These are phyloP conservation scores for Aulostomus chinensis DNA, from an alignment of 2,797 vertebrate species.

Conservation along the genomic window DNA sequence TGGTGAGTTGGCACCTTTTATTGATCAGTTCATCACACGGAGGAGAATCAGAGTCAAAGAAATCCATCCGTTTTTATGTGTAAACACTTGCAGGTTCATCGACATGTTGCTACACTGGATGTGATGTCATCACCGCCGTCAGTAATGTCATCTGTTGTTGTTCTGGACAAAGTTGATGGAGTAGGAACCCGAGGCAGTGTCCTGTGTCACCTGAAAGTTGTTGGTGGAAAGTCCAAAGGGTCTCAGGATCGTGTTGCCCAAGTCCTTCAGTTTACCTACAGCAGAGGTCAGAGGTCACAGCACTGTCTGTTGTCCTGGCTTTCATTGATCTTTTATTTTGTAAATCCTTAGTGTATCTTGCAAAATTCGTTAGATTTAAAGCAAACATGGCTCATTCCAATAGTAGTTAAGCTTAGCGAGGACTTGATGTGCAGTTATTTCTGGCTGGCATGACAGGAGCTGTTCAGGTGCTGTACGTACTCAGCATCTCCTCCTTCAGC, in stretches of 20 bases:
- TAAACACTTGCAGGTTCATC: background rate
- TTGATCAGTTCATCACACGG: background rate
- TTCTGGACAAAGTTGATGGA: slow-evolving; percentile 96
- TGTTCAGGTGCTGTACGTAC: slow-evolving; percentile 70
- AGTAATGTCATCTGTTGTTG: slow-evolving; percentile 48
- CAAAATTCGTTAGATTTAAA: too few species aligned
- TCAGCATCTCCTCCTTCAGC: slow-evolving; percentile 95
- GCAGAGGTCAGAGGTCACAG: slow-evolving; percentile 2
- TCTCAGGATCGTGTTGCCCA: slow-evolving; percentile 94
- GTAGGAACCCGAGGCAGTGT: slow-evolving; percentile 88
- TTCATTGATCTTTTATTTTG: too few species aligned
- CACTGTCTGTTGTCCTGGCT: too few species aligned
- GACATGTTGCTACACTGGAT: too few species aligned
- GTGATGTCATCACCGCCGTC: slow-evolving; percentile 25
- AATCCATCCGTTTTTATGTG: too few species aligned
- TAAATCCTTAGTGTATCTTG: too few species aligned
- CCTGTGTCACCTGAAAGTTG: slow-evolving; percentile 97
- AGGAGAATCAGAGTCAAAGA: background rate
- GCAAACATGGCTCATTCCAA: too few species aligned
- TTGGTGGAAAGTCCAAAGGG: slow-evolving; percentile 96
- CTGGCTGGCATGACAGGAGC: too few species aligned
- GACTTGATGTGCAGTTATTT: too few species aligned
- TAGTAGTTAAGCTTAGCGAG: too few species aligned
- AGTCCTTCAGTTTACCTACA: slow-evolving; percentile 94
- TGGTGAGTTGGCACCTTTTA: background rate